These are phyloP conservation scores for Drosophila albomicans DNA, from an alignment of 1,140 invertebrate species.

Conservation along the genomic window DNA sequence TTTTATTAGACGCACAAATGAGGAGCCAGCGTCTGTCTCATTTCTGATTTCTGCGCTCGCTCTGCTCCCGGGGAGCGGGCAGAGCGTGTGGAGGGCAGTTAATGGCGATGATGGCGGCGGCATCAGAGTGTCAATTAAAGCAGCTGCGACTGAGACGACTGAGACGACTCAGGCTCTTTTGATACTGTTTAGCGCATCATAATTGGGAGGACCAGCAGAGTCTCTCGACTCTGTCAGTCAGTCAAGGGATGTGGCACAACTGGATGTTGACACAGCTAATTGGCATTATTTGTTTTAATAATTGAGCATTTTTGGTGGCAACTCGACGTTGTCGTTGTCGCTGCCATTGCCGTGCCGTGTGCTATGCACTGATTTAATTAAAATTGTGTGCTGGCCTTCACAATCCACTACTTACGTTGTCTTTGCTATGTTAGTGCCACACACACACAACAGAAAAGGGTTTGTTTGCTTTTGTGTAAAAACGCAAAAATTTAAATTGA, in stretches of 20 bases:
- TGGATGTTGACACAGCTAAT: constrained; percentile 84
- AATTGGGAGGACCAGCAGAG: constrained; percentile 52
- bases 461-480: constrained; percentile 36
- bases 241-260: constrained; percentile 12
- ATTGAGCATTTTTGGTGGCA: constrained; percentile 79
- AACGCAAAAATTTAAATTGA: constrained; percentile 58
- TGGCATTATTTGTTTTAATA: constrained; percentile 85
- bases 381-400: constrained; percentile 53
- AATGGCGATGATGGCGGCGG: constrained; percentile 71
- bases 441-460: constrained; percentile 45
- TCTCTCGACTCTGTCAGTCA: constrained; percentile 7
- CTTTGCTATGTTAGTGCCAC: constrained; percentile 4
- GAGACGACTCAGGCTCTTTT: constrained; percentile 2
- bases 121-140: constrained; percentile 78
- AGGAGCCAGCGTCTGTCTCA: constrained; percentile 52
- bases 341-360: no score
- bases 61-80: neutral
- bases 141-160: constrained; percentile 37
- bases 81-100: neutral
- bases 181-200: constrained; percentile 55
- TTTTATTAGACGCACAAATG: constrained; percentile 76
- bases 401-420: neutral
- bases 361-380: constrained; percentile 79
- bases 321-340: neutral
- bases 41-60: constrained; percentile 26